Evolutionary conservation across 2,113 vertebrate species (phyloP).

Genomic region (Nymphicus hollandicus): DNA sequence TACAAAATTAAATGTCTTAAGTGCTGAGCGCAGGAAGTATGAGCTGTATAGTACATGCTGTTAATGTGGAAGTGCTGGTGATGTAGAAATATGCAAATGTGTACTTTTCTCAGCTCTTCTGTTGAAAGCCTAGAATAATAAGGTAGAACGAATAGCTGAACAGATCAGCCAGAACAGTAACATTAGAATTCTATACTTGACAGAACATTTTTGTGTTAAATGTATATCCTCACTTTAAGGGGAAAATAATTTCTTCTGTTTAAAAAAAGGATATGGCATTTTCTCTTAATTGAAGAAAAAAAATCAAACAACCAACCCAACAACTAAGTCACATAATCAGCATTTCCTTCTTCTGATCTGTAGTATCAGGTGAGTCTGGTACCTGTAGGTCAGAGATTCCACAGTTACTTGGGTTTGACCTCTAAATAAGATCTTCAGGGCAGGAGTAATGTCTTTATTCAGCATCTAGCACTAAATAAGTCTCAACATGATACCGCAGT

Average conservation of each 20-base stretch:
- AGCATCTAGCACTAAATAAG: not conserved
- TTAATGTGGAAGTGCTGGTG: not conserved
- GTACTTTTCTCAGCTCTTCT: constrained; percentile 2
- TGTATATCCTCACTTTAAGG: not conserved
- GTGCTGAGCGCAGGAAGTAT: not conserved
- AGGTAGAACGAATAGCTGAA: not conserved
- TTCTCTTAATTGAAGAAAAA: not conserved
- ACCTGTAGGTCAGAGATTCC: not conserved
- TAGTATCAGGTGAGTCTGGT: not conserved
- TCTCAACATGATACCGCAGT: not conserved
- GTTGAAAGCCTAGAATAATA: not conserved
- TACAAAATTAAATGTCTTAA: not conserved
- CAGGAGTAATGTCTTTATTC: not conserved
- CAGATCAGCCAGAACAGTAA: not conserved
- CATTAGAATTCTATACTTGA: not conserved
- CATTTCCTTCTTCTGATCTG: not conserved
- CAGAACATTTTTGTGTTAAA: not conserved
- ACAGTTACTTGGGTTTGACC: not conserved
- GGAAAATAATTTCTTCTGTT: not conserved
- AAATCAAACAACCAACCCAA: accelerated
- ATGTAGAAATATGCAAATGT: constrained; percentile 33
- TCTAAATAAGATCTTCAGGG: not conserved
- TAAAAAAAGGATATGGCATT: not conserved
- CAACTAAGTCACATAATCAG: not conserved
- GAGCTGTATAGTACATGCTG: not conserved